Percentiles rank a stretch among this genome's conserved stretches.
Evolutionary conservation across 2,888 invertebrate species (phyloP).

Genomic region (Drosophila austrosaltans): DNA sequence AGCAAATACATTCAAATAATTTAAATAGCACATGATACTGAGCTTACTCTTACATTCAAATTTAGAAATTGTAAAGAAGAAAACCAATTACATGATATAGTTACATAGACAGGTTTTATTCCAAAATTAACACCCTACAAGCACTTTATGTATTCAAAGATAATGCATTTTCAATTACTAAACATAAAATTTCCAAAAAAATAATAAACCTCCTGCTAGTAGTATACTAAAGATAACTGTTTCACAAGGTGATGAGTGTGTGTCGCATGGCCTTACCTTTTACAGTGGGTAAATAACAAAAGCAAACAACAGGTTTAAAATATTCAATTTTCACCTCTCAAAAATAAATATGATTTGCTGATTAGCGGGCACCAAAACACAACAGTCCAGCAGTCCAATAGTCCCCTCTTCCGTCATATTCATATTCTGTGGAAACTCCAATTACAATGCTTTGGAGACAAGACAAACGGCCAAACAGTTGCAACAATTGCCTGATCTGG

Average conservation of each 20-base stretch:
- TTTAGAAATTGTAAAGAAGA: background rate
- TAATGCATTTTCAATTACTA: background rate
- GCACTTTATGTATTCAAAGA: background rate
- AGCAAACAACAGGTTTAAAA: constrained; percentile 3
- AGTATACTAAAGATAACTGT: background rate
- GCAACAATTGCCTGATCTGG: constrained; percentile 53
- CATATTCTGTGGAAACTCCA: constrained; percentile 59
- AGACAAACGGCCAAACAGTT: constrained; percentile 68
- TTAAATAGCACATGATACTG: too few species aligned
- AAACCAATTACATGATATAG: background rate
- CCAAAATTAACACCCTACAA: too few species aligned
- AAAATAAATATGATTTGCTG: constrained; percentile 79
- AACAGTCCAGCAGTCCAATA: background rate
- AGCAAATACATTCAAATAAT: too few species aligned
- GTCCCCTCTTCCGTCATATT: constrained; percentile 79
- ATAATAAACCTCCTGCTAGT: background rate
- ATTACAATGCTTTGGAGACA: constrained; percentile 64
- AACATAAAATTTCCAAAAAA: background rate
- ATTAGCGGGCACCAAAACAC: constrained; percentile 73
- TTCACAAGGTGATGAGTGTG: background rate
- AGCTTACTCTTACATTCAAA: too few species aligned
- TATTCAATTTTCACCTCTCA: constrained; percentile 54
- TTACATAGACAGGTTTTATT: too few species aligned
- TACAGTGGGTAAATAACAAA: background rate
- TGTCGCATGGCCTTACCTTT: background rate